Evolutionary conservation across 2,797 vertebrate species (phyloP), one percentile per base, ranked within the genome.

Genomic region (Oreochromis grahami): DNA sequence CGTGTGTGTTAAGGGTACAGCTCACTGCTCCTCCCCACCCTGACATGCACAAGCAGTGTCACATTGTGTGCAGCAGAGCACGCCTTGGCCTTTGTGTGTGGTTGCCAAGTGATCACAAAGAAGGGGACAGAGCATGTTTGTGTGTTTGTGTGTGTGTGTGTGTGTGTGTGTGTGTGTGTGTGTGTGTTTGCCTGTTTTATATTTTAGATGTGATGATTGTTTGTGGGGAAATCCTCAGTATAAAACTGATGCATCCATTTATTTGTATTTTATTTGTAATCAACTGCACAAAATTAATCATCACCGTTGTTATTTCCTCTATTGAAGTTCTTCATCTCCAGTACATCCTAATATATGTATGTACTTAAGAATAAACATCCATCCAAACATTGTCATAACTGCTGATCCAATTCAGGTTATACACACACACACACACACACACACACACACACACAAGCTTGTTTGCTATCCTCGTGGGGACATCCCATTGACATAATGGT

Each of bases 41-140:
- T 87, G 84, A 92, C 17, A 8, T 83, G 82, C 88, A 92, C 90
- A 90, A 82, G 92, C 86, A 91, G 63, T 86, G 90, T 90, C 90
- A 93, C 91, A 92, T 91, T 90, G 92, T 93, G 91, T 85, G 88
- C 83, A 91, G 89, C 83, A 78, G 90, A 94, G 85, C 88, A 85
- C 5, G 80, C 88, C 90, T 80, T 48, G 2, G 89, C 80, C 88
- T 93, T 93, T 95, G 94, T 94, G 87, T 85, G 78, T 21, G 70
- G 95, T 96, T 96, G 94, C 93, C 91, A 92, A 91, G 93, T 86
- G 94, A 96, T 94, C 36, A 87, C 86, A 88, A 85, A 89, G 80
- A 89, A 76, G 83, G 80, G 51, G 81, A 83, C 65, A 84, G 86
- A 91, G 91, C 87, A 77, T 88, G 77, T 90, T 65, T 60, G 60